These are phyloP conservation scores for Drosophila mojavensis DNA, from an alignment of 1,140 invertebrate genomes.

Conservation along the genomic window DNA sequence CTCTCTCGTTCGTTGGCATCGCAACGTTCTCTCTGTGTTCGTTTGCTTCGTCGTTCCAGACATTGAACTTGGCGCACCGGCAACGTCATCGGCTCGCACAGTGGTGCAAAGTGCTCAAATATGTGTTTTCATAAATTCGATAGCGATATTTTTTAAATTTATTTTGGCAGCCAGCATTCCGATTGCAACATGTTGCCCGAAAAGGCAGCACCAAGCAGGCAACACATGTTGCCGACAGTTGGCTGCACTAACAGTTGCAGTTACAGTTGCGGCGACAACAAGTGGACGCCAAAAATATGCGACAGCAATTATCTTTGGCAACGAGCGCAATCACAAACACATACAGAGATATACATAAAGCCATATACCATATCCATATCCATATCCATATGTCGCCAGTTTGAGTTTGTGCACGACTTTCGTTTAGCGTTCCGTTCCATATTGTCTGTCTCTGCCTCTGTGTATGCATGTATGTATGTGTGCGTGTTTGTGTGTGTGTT, in stretches of 20 bases:
- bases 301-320: conserved; percentile 75
- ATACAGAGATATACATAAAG: conserved; percentile 20
- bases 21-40: conserved; percentile 19
- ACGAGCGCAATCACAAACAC: conserved; percentile 23
- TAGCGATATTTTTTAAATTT: background rate
- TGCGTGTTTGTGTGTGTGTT: conserved; percentile 37
- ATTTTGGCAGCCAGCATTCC: conserved; percentile 35
- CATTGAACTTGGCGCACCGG: conserved; percentile 67
- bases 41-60: conserved; percentile 48
- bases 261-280: conserved; percentile 57
- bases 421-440: conserved; percentile 65
- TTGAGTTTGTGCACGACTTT: conserved; percentile 75
- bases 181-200: conserved; percentile 72
- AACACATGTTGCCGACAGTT: conserved; percentile 67
- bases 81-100: conserved; percentile 53
- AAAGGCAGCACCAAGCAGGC: conserved; percentile 48
- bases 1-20: conserved; percentile 23
- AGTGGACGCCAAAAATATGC: conserved; percentile 76
- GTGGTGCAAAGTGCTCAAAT: conserved; percentile 50
- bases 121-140: conserved; percentile 2
- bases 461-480: background rate
- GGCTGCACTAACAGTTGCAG: conserved; percentile 14
- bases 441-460: conserved; percentile 30
- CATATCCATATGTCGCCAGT: conserved; percentile 60
- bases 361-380: conserved; percentile 56